Evolutionary conservation across 2,888 invertebrate species (phyloP).

Genomic region (Ophonus ardosiacus): DNA sequence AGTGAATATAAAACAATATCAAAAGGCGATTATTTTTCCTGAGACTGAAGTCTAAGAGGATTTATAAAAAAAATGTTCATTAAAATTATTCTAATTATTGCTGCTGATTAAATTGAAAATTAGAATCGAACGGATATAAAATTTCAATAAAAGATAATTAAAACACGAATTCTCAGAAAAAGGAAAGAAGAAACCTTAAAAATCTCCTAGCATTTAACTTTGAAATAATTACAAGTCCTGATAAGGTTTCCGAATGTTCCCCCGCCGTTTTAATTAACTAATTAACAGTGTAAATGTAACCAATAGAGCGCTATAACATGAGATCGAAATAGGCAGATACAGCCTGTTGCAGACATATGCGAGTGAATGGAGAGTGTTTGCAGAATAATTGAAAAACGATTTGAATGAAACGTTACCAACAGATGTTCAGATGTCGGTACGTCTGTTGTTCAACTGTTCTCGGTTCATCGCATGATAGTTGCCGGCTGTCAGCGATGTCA

Average conservation of each 20-base stretch:
- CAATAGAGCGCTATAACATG: constrained; percentile 2
- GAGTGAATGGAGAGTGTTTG: constrained; percentile 18
- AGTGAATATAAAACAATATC: no score
- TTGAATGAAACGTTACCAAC: constrained; percentile 46
- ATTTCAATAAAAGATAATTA: constrained; percentile 5
- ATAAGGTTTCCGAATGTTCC: constrained; percentile 12
- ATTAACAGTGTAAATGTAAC: constrained; percentile 45
- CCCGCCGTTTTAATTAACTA: constrained; percentile 35
- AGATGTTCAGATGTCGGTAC: constrained; percentile 34
- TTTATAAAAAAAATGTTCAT: no score
- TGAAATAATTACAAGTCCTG: constrained; percentile 27
- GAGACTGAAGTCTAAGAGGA: no score
- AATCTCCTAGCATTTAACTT: constrained; percentile 1
- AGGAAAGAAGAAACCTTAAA: constrained; percentile 9
- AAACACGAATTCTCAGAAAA: constrained; percentile 15
- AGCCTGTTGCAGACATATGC: constrained; percentile 43
- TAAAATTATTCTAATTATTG: no score
- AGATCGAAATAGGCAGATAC: neutral
- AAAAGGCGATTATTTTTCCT: no score
- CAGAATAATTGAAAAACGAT: constrained; percentile 43
- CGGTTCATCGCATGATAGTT: constrained; percentile 13
- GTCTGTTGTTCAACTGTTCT: constrained; percentile 28
- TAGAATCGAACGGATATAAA: neutral
- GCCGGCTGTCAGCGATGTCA: neutral
- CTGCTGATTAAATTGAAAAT: neutral